Evolutionary conservation across 2,113 vertebrate species (phyloP).

Genomic region (Austrofundulus limnaeus): DNA sequence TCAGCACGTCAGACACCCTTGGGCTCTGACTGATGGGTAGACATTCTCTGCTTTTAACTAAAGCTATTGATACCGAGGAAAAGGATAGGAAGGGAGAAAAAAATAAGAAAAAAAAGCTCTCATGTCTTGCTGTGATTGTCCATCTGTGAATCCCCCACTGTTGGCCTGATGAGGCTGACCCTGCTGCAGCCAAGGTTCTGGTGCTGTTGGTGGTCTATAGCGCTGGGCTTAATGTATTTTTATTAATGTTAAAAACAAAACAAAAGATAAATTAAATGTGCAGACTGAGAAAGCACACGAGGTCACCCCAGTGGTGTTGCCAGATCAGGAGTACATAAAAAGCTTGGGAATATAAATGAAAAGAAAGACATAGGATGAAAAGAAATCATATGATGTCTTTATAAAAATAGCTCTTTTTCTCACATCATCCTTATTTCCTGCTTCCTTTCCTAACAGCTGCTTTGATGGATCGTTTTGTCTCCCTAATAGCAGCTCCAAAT

Average conservation of each 20-base stretch:
- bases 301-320: constrained; percentile 24
- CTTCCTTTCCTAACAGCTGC: constrained; percentile 65
- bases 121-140: constrained; percentile 45
- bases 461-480: constrained; percentile 76
- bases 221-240: constrained; percentile 33
- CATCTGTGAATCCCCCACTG: constrained; percentile 42
- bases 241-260: background rate
- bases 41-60: constrained; percentile 28
- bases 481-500: constrained; percentile 71
- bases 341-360: constrained; percentile 20
- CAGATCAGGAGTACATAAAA: constrained; percentile 6
- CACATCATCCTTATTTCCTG: constrained; percentile 58
- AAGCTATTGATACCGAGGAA: constrained; percentile 28
- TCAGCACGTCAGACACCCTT: constrained; percentile 41
- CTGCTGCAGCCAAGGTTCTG: constrained; percentile 18
- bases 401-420: constrained; percentile 67
- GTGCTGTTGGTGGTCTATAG: constrained; percentile 26
- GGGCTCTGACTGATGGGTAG: constrained; percentile 47
- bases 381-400: constrained; percentile 14
- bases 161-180: constrained; percentile 38
- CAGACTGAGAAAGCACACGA: constrained; percentile 45
- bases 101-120: background rate
- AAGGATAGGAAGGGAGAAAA: constrained; percentile 13
- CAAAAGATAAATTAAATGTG: constrained; percentile 45
- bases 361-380: background rate